Conservation (phyloP, 2,113 vertebrate genomes). For the Poeciliopsis prolifica region DNA sequence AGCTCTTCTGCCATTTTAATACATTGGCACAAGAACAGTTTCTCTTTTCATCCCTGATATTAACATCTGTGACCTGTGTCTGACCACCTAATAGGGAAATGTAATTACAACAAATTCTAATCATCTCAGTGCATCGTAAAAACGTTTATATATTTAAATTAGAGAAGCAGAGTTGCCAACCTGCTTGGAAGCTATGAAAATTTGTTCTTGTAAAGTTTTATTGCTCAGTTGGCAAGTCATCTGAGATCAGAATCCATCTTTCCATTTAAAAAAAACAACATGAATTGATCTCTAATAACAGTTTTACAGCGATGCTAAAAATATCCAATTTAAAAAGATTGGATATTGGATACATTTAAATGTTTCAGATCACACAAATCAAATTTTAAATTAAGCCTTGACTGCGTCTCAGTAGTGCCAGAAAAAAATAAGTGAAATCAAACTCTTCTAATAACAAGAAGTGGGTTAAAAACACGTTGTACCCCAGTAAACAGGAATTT, state of each 20-base stretch:
- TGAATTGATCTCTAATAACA: background rate
- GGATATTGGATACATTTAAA: too few relatives aligned
- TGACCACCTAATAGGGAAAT: conserved; percentile 4
- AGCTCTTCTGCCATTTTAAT: too few relatives aligned
- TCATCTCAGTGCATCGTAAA: background rate
- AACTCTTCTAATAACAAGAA: too few relatives aligned
- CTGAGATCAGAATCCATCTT: background rate
- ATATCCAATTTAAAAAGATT: too few relatives aligned
- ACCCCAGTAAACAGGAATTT: too few relatives aligned
- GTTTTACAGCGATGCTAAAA: background rate
- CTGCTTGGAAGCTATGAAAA: too few relatives aligned
- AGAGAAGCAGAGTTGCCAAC: background rate
- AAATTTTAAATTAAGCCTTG: background rate
- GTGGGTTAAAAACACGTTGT: too few relatives aligned
- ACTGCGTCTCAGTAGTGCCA: too few relatives aligned
- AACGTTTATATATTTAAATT: background rate
- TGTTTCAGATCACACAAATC: too few relatives aligned
- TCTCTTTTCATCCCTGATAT: background rate
- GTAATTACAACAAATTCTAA: conserved; percentile 7
- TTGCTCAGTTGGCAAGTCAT: background rate
- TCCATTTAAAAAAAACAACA: background rate
- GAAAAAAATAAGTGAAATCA: too few relatives aligned
- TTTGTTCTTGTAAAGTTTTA: background rate
- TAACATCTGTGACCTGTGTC: conserved; percentile 2
- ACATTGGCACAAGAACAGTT: background rate